phyloP scores from a whole-genome alignment of 2,888 invertebrate genomes.

The Drosophila paracracens region DNA sequence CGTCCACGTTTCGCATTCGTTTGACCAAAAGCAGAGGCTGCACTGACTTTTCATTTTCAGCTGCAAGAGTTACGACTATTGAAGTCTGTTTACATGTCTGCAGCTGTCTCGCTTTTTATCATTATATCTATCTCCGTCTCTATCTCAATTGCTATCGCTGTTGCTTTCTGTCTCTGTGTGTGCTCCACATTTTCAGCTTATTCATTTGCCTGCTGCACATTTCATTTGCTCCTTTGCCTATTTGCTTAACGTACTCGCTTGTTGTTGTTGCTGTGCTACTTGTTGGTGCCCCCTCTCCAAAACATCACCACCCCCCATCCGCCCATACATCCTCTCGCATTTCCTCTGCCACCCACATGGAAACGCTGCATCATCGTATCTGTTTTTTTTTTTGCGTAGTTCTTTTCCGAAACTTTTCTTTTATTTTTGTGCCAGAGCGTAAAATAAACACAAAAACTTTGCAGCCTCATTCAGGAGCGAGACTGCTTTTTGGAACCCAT shows the following conservation, averaged over 20 bases:
- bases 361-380: slow-evolving; percentile 42
- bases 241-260: slow-evolving; percentile 68
- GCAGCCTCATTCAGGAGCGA: slow-evolving; percentile 64
- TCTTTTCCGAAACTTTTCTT: slow-evolving; percentile 33
- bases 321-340: not conserved
- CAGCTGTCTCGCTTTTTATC: slow-evolving; percentile 17
- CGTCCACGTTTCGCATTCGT: slow-evolving; percentile 40
- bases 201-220: slow-evolving; percentile 69
- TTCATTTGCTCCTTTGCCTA: slow-evolving; percentile 66
- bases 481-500: slow-evolving; percentile 16
- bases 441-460: slow-evolving; percentile 75
- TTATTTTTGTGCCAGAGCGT: slow-evolving; percentile 41
- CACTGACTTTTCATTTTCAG: slow-evolving; percentile 66
- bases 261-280: slow-evolving; percentile 45
- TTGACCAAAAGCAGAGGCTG: slow-evolving; percentile 43
- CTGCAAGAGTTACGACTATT: slow-evolving; percentile 42
- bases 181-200: slow-evolving; percentile 69
- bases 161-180: slow-evolving; percentile 27
- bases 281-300: slow-evolving; percentile 29
- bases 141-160: slow-evolving; percentile 17
- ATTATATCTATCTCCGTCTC: slow-evolving; percentile 12
- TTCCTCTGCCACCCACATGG: slow-evolving; percentile 41
- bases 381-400: slow-evolving; percentile 7
- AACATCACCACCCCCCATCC: too few relatives aligned
- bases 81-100: slow-evolving; percentile 42